Percentiles rank a stretch among this genome's conserved stretches.
phyloP scores from a whole-genome alignment of 1,140 invertebrate species.

The Zaprionus africanus region DNA sequence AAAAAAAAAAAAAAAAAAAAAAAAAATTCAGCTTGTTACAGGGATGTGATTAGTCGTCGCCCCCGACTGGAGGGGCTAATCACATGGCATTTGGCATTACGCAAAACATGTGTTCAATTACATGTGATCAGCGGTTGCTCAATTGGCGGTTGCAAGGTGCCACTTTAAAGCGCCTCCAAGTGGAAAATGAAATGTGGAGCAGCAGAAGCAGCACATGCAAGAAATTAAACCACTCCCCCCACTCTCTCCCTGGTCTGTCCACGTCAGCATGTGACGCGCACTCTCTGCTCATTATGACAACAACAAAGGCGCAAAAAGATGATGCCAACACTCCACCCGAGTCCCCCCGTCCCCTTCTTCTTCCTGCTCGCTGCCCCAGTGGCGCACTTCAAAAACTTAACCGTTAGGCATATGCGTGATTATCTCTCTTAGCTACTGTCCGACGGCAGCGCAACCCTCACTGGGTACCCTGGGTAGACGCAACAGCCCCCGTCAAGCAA shows the following conservation, averaged over 20 bases:
- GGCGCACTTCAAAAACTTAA: constrained; percentile 80
- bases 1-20: too few species aligned
- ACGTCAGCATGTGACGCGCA: constrained; percentile 27
- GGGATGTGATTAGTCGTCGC: not conserved
- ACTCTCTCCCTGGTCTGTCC: not conserved
- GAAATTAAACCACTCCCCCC: constrained; percentile 56
- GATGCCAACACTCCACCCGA: constrained; percentile 54
- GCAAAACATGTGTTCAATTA: constrained; percentile 29
- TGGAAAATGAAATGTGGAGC: constrained; percentile 60
- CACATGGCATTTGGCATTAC: constrained; percentile 42
- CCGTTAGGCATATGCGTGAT: constrained; percentile 82
- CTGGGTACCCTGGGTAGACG: constrained; percentile 12
- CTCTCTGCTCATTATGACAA: constrained; percentile 65
- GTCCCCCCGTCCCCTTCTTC: not conserved
- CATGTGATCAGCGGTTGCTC: constrained; percentile 41
- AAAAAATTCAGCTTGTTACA: not conserved
- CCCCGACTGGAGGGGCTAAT: constrained; percentile 22
- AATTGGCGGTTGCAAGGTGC: constrained; percentile 24
- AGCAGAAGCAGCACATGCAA: constrained; percentile 49
- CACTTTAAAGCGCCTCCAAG: constrained; percentile 54
- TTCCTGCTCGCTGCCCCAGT: constrained; percentile 22
- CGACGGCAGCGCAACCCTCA: constrained; percentile 37
- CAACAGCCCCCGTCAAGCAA: constrained; percentile 58
- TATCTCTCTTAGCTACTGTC: constrained; percentile 62
- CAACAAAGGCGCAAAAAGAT: constrained; percentile 31